Conservation (phyloP, 2,113 vertebrate genomes). For the Junco hyemalis region DNA sequence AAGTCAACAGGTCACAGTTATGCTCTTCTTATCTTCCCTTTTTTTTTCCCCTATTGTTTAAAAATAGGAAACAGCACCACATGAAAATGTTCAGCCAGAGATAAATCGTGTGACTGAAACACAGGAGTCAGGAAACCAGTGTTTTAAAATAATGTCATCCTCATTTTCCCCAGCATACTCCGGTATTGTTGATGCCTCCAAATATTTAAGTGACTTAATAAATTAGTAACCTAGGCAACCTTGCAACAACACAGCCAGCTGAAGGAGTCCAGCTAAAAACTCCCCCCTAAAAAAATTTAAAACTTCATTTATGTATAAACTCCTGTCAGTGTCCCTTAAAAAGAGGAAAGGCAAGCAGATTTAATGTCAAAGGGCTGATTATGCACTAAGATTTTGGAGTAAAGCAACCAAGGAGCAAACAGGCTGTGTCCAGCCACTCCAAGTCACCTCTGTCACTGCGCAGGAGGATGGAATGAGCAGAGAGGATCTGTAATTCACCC, state of each 20-base stretch:
- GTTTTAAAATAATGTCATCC: constrained; percentile 51
- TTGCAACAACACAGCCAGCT: constrained; percentile 4
- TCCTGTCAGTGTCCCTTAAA: background rate
- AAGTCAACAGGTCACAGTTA: constrained; percentile 49
- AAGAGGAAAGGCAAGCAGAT: background rate
- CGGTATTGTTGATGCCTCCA: background rate
- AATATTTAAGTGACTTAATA: constrained; percentile 44
- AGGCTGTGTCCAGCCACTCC: background rate
- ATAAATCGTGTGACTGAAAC: constrained; percentile 39
- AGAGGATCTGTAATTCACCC: background rate
- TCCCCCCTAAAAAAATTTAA: background rate
- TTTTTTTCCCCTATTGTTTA: constrained; percentile 47
- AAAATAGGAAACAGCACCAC: constrained; percentile 61
- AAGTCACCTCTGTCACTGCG: background rate
- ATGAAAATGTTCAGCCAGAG: constrained; percentile 42
- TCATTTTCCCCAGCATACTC: background rate
- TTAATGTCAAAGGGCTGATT: background rate
- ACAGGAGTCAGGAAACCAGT: constrained; percentile 31
- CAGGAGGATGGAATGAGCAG: background rate
- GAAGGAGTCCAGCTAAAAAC: background rate
- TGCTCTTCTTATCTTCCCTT: constrained; percentile 37
- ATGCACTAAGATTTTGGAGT: background rate
- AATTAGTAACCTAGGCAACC: constrained; percentile 50
- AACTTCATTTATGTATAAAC: background rate
- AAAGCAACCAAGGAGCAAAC: background rate